Evolutionary conservation across 2,888 invertebrate species (phyloP).

Genomic region (Melieria crassipennis): DNA sequence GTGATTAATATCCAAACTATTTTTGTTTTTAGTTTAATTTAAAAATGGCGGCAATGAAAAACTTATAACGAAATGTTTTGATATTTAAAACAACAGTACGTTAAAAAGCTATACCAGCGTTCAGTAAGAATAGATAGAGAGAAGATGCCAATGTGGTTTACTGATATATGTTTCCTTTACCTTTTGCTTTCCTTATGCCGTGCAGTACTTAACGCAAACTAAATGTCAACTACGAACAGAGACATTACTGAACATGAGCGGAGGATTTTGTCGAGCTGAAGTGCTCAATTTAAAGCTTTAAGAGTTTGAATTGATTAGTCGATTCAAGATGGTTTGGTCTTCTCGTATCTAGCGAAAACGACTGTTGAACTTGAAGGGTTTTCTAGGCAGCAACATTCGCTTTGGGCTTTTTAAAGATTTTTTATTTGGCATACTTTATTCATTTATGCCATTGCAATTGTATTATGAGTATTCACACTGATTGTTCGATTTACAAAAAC

Average conservation of each 20-base stretch:
- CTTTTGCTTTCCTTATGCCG: conserved; percentile 5
- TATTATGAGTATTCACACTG: too few relatives aligned
- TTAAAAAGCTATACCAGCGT: conserved; percentile 28
- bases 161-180: neutral
- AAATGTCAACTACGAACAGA: neutral
- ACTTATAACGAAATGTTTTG: conserved; percentile 20
- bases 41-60: neutral
- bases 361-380: too few relatives aligned
- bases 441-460: too few relatives aligned
- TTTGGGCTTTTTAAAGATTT: too few relatives aligned
- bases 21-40: neutral
- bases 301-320: too few relatives aligned
- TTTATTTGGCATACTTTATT: too few relatives aligned
- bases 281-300: too few relatives aligned
- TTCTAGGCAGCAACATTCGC: too few relatives aligned
- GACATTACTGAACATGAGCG: neutral
- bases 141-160: neutral
- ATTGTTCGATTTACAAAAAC: too few relatives aligned
- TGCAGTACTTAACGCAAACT: neutral
- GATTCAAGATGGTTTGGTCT: too few relatives aligned
- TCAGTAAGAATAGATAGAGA: conserved; percentile 3
- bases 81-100: conserved; percentile 23
- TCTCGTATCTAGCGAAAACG: too few relatives aligned
- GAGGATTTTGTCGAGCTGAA: too few relatives aligned
- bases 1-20: conserved; percentile 6